Evolutionary conservation across 2,888 invertebrate species (phyloP).

Genomic region (Tachina grossa): DNA sequence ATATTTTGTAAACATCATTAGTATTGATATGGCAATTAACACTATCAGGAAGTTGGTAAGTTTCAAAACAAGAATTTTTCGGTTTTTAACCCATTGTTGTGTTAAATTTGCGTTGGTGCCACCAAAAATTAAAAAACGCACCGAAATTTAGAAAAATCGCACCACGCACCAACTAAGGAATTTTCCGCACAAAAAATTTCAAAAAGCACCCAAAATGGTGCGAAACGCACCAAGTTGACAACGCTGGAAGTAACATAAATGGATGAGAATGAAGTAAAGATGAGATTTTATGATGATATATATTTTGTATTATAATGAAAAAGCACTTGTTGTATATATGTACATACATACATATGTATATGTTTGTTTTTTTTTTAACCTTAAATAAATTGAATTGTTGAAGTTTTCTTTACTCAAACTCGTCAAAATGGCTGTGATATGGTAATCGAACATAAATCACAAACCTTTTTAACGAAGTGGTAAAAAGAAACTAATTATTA

Average conservation of each 20-base stretch:
- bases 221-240: no score
- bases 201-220: no score
- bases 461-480: constrained; percentile 82
- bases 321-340: constrained; percentile 60
- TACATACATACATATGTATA: background rate
- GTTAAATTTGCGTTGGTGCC: no score
- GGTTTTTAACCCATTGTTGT: no score
- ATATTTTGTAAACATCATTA: no score
- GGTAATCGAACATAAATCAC: constrained; percentile 76
- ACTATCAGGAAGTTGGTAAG: no score
- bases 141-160: no score
- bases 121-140: no score
- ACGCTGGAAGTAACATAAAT: constrained; percentile 27
- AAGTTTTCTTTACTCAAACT: constrained; percentile 82
- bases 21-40: no score
- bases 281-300: constrained; percentile 4
- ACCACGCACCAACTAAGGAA: no score
- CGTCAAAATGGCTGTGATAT: constrained; percentile 83
- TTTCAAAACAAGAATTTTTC: no score
- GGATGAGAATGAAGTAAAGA: constrained; percentile 12
- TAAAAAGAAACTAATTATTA: constrained; percentile 77
- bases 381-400: constrained; percentile 73
- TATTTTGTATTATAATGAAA: constrained; percentile 19
- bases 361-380: constrained; percentile 17
- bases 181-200: no score